Conservation (phyloP, 2,797 vertebrate species). For the Myioborus miniatus region DNA sequence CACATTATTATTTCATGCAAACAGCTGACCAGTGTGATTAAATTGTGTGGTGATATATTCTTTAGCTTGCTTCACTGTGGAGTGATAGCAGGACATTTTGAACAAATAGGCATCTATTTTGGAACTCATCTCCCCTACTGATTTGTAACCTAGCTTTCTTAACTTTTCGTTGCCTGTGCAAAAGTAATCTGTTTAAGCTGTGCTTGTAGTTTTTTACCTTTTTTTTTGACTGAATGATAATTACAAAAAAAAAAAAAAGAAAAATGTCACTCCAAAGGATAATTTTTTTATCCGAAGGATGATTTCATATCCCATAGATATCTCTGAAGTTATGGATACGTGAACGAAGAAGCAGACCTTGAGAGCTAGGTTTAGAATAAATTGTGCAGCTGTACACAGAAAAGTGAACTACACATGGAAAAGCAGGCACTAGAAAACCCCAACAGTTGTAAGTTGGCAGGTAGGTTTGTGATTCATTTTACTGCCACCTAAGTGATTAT, state of each 20-base stretch:
- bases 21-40: background rate
- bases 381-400: background rate
- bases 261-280: no score
- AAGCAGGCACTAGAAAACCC: background rate
- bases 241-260: background rate
- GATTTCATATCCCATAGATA: background rate
- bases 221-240: background rate
- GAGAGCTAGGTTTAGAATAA: background rate
- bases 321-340: background rate
- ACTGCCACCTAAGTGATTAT: background rate
- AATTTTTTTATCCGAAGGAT: background rate
- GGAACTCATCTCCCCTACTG: background rate
- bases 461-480: background rate
- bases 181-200: background rate
- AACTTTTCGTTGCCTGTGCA: background rate
- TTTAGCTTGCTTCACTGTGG: background rate
- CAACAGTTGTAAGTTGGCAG: background rate
- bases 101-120: background rate
- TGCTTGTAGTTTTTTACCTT: background rate
- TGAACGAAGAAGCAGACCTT: background rate
- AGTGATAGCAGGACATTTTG: background rate
- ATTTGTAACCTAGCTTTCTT: background rate
- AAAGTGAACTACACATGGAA: background rate
- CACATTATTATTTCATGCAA: slow-evolving; percentile 49
- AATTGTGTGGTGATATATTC: background rate